Conservation (phyloP, 2,113 vertebrate species). For the Octodon degus region DNA sequence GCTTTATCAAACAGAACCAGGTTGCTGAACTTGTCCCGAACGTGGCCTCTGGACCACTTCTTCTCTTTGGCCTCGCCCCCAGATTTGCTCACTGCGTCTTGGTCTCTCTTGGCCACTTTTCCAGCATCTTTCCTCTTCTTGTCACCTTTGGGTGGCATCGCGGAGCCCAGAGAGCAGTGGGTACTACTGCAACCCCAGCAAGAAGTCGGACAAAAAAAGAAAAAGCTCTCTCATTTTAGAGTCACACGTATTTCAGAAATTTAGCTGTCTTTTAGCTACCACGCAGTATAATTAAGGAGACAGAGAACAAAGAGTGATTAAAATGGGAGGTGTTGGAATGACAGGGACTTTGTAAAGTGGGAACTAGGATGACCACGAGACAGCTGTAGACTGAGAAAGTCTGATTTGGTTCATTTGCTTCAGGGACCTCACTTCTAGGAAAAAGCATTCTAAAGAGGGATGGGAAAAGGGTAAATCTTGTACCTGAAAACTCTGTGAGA, state of each 20-base stretch:
- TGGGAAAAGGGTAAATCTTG: conserved; percentile 10
- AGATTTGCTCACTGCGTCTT: too few species aligned
- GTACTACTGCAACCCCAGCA: too few species aligned
- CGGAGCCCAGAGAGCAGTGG: too few species aligned
- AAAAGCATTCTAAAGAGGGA: neutral
- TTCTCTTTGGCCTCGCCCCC: too few species aligned
- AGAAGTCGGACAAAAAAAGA: too few species aligned
- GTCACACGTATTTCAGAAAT: conserved; percentile 15
- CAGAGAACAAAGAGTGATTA: conserved; percentile 4
- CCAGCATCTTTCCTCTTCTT: too few species aligned
- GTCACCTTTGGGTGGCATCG: too few species aligned
- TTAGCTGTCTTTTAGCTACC: neutral
- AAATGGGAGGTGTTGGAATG: neutral
- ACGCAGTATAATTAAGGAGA: neutral
- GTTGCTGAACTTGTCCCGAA: too few species aligned
- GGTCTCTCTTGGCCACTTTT: too few species aligned
- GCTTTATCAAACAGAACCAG: too few species aligned
- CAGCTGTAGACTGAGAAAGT: neutral
- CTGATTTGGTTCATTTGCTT: neutral
- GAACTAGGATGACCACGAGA: neutral
- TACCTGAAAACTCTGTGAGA: neutral
- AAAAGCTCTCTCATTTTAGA: conserved; percentile 45
- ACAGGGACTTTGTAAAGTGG: neutral
- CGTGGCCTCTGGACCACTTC: too few species aligned
- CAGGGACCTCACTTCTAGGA: neutral